Evolutionary conservation across 2,113 vertebrate genomes (phyloP), one percentile per base, ranked within the genome.

Genomic region (Tychaedon coryphoeus): DNA sequence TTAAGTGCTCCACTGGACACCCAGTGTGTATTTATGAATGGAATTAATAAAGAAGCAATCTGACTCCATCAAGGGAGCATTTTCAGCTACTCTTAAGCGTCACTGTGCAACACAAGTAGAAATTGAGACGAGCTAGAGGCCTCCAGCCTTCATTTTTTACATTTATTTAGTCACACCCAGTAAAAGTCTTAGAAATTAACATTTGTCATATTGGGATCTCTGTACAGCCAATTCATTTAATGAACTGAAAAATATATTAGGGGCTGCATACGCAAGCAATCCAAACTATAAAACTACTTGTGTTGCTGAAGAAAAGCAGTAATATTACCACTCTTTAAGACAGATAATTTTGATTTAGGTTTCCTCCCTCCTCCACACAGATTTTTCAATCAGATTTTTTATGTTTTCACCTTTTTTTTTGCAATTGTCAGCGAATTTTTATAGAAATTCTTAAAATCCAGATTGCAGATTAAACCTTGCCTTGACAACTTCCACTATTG

Each of bases 1-100:
- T 96, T 93, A 97, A 98, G 96, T 88, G 95, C 92, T 96, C 96
- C 85, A 84, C 90, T 97, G 95, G 96, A 97, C 93, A 96, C 93
- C 97, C 96, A 95, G 95, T 96, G 93, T 96, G 96, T 96, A 96
- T 97, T 98, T 98, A 98, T 98, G 98, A 98, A 97, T 96, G 97
- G 98, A 97, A 98, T 98, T 98, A 97, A 96, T 97, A 97, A 98
- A 98, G 97, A 97, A 98, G 98, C 97, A 98, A 98, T 97, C 71
- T 10, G 87, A 97, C 82, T 95, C 96, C 85, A 94, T 93, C 97
- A 56, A 93, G 98, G 97, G 98, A 98, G 87, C 83, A 67, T 94
- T 97, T 96, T 87, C n/a, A 75, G 91, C 4, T 95, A 92, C 86
- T 81, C 90, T 79, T 91, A 73, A 97, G 92, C 5, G 5, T 94